Evolutionary conservation across 2,888 invertebrate genomes (phyloP).

Genomic region (Harmothoe impar): DNA sequence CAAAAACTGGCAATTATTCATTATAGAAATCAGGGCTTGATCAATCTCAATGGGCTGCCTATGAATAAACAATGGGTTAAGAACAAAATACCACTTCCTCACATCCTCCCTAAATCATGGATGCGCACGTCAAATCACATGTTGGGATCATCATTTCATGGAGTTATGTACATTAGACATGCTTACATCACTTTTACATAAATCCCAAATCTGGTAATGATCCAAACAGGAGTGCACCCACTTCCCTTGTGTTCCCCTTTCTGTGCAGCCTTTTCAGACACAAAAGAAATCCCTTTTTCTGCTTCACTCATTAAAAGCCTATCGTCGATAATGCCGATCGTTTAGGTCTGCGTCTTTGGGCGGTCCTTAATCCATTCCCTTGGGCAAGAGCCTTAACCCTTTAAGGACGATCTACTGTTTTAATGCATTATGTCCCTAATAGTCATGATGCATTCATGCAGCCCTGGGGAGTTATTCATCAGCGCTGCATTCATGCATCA

Average conservation of each 20-base stretch:
- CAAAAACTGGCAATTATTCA: slow-evolving; percentile 17
- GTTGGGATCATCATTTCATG: no score
- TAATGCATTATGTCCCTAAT: no score
- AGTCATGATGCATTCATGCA: no score
- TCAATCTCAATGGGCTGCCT: background rate
- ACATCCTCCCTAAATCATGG: background rate
- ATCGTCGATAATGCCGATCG: slow-evolving; percentile 15
- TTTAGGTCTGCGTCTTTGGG: background rate
- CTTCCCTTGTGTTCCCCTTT: background rate
- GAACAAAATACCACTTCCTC: slow-evolving; percentile 29
- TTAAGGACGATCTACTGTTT: no score
- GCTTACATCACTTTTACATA: no score
- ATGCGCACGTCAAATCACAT: no score
- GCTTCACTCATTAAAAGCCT: slow-evolving; percentile 2
- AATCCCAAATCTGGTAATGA: no score
- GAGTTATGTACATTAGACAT: no score
- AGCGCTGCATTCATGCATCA: no score
- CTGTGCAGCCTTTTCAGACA: background rate
- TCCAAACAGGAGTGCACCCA: background rate
- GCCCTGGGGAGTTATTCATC: no score
- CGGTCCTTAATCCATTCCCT: slow-evolving; percentile 20
- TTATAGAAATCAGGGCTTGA: background rate
- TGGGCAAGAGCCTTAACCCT: background rate
- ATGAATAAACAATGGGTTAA: slow-evolving; percentile 29
- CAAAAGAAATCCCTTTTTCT: background rate